Conservation (phyloP, 2,113 vertebrate species). For the Alectura lathami region DNA sequence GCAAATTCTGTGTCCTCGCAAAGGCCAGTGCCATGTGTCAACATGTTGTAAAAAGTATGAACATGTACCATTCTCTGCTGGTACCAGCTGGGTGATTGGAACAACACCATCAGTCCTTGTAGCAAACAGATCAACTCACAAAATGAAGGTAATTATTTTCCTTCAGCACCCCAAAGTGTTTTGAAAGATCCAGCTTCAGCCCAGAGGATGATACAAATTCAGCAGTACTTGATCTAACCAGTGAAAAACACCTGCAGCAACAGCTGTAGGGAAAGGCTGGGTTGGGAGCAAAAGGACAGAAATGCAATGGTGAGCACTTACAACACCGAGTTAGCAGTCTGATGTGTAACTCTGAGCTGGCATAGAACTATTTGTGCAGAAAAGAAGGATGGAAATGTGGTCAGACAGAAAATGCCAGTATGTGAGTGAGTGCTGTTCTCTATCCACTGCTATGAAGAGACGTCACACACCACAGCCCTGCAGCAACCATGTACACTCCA, state of each 20-base stretch:
- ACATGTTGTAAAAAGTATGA: neutral
- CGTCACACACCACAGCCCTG: accelerated
- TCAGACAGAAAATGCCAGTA: neutral
- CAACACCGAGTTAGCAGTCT: neutral
- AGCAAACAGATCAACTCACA: neutral
- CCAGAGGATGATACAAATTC: neutral
- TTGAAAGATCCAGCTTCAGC: neutral
- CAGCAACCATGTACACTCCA: accelerated
- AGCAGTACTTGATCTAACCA: neutral
- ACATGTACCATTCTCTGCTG: accelerated
- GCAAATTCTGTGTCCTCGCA: neutral
- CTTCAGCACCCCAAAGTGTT: neutral
- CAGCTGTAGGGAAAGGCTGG: accelerated
- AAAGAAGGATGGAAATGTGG: neutral
- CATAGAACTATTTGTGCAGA: neutral
- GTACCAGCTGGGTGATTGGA: accelerated
- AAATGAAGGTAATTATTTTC: neutral
- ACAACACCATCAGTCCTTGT: neutral
- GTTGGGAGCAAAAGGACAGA: neutral
- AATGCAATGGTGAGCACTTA: accelerated
- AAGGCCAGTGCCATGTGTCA: neutral
- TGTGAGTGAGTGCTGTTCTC: neutral
- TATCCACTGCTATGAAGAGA: accelerated
- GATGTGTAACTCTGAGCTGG: neutral
- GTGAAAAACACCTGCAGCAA: neutral